Conservation (phyloP, 1,140 invertebrate species). For the Sarcophaga peregrina region DNA sequence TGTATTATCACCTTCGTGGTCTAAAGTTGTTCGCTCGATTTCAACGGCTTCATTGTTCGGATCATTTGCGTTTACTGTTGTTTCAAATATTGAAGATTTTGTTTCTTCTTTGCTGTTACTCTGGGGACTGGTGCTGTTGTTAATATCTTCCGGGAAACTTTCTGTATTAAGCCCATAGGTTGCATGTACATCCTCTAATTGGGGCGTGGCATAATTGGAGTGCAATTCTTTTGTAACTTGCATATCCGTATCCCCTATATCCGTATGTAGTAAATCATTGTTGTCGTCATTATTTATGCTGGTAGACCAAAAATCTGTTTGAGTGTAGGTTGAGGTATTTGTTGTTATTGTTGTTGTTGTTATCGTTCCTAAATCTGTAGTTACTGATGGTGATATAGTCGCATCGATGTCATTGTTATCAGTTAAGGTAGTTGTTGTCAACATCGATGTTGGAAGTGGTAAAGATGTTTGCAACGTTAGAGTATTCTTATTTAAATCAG, state of each 20-base stretch:
- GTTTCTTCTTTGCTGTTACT: neutral
- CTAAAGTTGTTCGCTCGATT: neutral
- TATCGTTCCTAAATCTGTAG: slow-evolving; percentile 33
- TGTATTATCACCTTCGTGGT: neutral
- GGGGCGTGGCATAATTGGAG: neutral
- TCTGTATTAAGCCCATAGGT: neutral
- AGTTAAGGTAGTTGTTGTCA: slow-evolving; percentile 3
- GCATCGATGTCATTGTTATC: neutral
- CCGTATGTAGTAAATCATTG: neutral
- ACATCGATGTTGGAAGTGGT: slow-evolving; percentile 3
- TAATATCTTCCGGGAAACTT: neutral
- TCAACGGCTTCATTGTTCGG: neutral
- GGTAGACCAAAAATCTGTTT: slow-evolving; percentile 2
- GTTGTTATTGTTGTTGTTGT: slow-evolving; percentile 7
- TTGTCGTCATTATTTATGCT: neutral
- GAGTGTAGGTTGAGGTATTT: neutral
- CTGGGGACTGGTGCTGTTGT: neutral
- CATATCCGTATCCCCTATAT: neutral
- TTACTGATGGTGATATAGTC: slow-evolving; percentile 23
- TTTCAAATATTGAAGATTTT: neutral
- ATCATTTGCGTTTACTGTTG: neutral
- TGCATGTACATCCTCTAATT: neutral
- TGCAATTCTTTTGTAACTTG: neutral
- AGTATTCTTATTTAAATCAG: slow-evolving; percentile 14
- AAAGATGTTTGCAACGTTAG: neutral